phyloP scores from a whole-genome alignment of 1,140 invertebrate species.

The Pogonus chalceus region DNA sequence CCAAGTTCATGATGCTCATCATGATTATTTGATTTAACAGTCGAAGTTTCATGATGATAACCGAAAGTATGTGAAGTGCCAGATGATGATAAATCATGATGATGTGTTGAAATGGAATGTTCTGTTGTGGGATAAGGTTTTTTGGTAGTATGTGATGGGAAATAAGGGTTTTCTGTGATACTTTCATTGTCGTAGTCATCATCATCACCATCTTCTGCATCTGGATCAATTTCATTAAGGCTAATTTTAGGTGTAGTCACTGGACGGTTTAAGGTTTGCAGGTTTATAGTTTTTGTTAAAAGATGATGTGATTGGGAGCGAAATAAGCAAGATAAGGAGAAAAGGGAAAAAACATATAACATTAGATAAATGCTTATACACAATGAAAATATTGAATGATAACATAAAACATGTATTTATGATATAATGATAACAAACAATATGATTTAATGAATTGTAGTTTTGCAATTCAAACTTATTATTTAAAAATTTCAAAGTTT shows the following conservation, averaged over 20 bases:
- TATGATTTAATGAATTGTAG: too few species aligned
- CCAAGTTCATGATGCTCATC: not conserved
- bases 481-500: too few species aligned
- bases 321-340: not conserved
- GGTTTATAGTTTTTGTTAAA: not conserved
- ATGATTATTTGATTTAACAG: too few species aligned
- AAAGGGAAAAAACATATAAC: not conserved
- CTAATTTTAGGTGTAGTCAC: not conserved
- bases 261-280: not conserved
- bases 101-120: not conserved
- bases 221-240: not conserved
- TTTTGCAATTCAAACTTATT: too few species aligned
- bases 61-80: not conserved
- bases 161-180: not conserved
- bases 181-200: not conserved
- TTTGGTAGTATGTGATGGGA: not conserved
- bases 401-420: too few species aligned
- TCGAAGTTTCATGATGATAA: not conserved
- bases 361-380: not conserved
- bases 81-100: not conserved
- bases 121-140: not conserved
- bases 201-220: slow-evolving; percentile 4
- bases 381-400: too few species aligned
- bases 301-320: not conserved
- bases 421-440: too few species aligned